phyloP scores from a whole-genome alignment of 2,888 invertebrate genomes.

The Oscheius onirici region DNA sequence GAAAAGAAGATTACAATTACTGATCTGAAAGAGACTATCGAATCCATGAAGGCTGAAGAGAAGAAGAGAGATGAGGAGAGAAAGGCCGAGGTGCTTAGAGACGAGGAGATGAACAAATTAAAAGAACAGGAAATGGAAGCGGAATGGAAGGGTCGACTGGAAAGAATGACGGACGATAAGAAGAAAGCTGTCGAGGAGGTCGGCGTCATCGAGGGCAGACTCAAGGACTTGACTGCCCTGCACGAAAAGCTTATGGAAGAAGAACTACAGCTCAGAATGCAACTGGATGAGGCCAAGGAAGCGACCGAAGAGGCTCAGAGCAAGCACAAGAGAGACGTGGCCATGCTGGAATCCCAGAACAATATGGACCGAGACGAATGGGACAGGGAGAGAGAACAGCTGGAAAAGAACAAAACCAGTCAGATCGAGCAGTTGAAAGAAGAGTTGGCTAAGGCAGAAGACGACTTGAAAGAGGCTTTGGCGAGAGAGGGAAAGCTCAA shows the following conservation, averaged over 20 bases:
- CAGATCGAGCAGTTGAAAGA: slow-evolving; percentile 39
- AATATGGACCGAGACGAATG: slow-evolving; percentile 33
- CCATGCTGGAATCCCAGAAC: slow-evolving; percentile 24
- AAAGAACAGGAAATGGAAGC: slow-evolving; percentile 38
- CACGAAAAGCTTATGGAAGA: slow-evolving; percentile 48
- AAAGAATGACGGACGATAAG: slow-evolving; percentile 35
- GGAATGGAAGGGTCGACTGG: slow-evolving; percentile 37
- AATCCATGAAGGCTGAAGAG: slow-evolving; percentile 35
- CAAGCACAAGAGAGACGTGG: slow-evolving; percentile 31
- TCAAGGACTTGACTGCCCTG: slow-evolving; percentile 46
- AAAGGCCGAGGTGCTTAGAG: slow-evolving; percentile 35
- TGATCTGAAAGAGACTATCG: slow-evolving; percentile 40
- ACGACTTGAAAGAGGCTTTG: slow-evolving; percentile 39
- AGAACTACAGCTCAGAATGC: slow-evolving; percentile 38
- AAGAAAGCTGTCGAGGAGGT: slow-evolving; percentile 17
- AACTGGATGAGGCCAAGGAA: slow-evolving; percentile 32
- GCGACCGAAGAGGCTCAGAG: slow-evolving; percentile 20
- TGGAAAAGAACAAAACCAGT: slow-evolving; percentile 37
- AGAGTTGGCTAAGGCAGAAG: slow-evolving; percentile 37
- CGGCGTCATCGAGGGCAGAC: slow-evolving; percentile 35
- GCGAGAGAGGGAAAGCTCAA: slow-evolving; percentile 36
- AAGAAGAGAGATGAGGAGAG: slow-evolving; percentile 36
- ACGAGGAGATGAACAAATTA: slow-evolving; percentile 38
- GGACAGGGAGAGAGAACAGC: slow-evolving; percentile 32
- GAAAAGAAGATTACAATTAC: slow-evolving; percentile 44